These are phyloP conservation scores for Vandiemenella viatica DNA, from an alignment of 2,888 invertebrate genomes.

Conservation along the genomic window DNA sequence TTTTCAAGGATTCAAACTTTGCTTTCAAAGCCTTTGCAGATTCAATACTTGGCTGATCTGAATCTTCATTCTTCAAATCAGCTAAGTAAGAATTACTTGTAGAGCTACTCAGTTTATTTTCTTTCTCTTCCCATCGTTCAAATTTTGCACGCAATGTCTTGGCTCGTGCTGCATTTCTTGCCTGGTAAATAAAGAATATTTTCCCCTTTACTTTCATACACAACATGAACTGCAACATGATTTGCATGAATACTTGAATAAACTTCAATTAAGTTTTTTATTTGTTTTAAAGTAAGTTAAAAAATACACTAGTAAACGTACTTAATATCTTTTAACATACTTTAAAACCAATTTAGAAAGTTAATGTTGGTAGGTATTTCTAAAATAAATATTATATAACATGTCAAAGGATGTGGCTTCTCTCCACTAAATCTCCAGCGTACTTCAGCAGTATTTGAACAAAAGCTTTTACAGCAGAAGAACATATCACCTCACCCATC, in stretches of 20 bases:
- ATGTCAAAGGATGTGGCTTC: too few species aligned
- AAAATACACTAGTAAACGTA: too few species aligned
- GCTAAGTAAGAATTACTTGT: slow-evolving; percentile 15
- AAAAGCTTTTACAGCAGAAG: too few species aligned
- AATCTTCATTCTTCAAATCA: slow-evolving; percentile 29
- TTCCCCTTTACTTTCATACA: not conserved
- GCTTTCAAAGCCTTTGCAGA: slow-evolving; percentile 53
- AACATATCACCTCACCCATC: too few species aligned
- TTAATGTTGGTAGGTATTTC: too few species aligned
- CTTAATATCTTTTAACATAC: too few species aligned
- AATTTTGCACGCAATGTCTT: slow-evolving; percentile 74
- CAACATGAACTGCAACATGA: not conserved
- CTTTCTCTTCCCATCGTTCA: slow-evolving; percentile 68
- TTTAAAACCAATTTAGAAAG: too few species aligned
- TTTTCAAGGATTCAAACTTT: slow-evolving; percentile 75
- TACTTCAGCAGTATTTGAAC: too few species aligned
- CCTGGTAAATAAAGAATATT: slow-evolving; percentile 27
- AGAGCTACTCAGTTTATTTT: slow-evolving; percentile 25
- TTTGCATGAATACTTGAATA: not conserved
- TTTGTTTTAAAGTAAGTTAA: too few species aligned
- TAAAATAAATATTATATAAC: too few species aligned
- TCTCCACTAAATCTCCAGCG: too few species aligned
- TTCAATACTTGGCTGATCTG: slow-evolving; percentile 64
- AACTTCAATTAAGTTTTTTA: too few species aligned
- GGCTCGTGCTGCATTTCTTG: slow-evolving; percentile 63